Percentiles rank a stretch among this genome's conserved stretches.
Evolutionary conservation across 1,140 invertebrate genomes (phyloP).

Genomic region (Calephelis virginiensis): DNA sequence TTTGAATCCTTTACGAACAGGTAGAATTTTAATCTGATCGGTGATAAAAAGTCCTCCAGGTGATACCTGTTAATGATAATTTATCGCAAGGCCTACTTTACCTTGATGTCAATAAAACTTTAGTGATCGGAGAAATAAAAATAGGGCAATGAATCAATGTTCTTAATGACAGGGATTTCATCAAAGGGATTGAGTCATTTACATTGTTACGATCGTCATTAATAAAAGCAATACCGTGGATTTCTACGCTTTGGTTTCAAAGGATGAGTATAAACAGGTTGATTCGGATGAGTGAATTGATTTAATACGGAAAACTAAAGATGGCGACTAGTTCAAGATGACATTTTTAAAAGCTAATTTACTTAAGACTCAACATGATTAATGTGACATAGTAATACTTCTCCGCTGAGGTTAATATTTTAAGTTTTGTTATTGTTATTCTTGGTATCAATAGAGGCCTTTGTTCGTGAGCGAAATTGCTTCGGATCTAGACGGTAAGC

Average conservation of each 20-base stretch:
- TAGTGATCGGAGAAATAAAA: constrained; percentile 1
- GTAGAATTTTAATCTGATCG: constrained; percentile 9
- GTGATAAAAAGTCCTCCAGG: constrained; percentile 9
- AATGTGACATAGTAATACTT: constrained; percentile 38
- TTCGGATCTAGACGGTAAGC: constrained; percentile 31
- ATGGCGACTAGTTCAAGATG: constrained; percentile 29
- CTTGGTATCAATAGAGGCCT: constrained; percentile 35
- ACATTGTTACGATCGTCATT: constrained; percentile 57
- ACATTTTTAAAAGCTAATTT: constrained; percentile 53
- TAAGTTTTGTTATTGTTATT: constrained; percentile 39
- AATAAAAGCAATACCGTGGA: constrained; percentile 57
- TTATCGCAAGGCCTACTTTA: constrained; percentile 10
- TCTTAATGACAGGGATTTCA: constrained; percentile 58
- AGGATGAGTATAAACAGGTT: constrained; percentile 50
- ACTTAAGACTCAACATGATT: constrained; percentile 43
- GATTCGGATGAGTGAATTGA: constrained; percentile 52
- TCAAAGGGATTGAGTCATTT: constrained; percentile 70
- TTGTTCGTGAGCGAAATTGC: constrained; percentile 36
- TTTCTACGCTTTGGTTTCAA: constrained; percentile 64
- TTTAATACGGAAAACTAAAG: constrained; percentile 39
- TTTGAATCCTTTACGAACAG: background rate
- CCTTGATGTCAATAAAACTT: constrained; percentile 16
- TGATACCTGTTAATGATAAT: constrained; percentile 4
- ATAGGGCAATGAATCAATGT: constrained; percentile 35
- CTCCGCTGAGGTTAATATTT: constrained; percentile 39